Base-by-base conservation (phyloP, 2,113 vertebrate species). In the Malurus cyaneus region DNA sequence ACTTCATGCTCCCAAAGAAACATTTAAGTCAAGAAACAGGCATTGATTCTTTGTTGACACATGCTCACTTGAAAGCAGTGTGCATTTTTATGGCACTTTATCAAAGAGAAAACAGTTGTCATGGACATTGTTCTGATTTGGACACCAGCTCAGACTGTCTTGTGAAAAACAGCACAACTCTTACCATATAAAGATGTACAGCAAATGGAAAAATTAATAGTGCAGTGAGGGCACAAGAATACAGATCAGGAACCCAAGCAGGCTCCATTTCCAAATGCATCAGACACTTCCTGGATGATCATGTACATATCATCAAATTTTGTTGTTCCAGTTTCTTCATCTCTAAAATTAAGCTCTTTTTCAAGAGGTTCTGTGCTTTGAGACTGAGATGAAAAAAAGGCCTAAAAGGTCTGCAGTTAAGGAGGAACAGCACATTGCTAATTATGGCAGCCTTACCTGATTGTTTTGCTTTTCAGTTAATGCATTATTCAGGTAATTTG, bases 191-290 rank as follows among this genome's bases (percentile, higher is more conserved):
- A 94, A 92, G 60, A 76, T 12, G 42, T 28, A 70, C 17, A 82
- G 67, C 73, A 89, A 93, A 89, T 70, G 73, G 70, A 82, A 89
- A 91, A 91, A 89, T 19, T 29, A 73, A 82, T 70, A 47, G 66
- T 32, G 32, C 70, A 92, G 46, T 8, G 41, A 81, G 76, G 54
- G 61, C 53, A 89, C 9, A 73, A 85, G 66, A 92, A 89, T 0
- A 89, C 46, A 79, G 70, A 87, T 17, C 39, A 57, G 59, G 29
- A 94, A 88, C 24, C 32, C 80, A 80, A 66, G 32, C 71, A 82
- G 46, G 56, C 85, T 95, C 59, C 56, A 64, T 61, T 81, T 71
- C 64, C 87, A 94, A 42, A 61, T 56, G 46, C 50, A 47, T 87
- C 57, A 31, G 50, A 84, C 23, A n/a, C 62, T 89, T 91, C 59